phyloP scores from a whole-genome alignment of 2,797 vertebrate genomes.

The Potorous gilbertii region DNA sequence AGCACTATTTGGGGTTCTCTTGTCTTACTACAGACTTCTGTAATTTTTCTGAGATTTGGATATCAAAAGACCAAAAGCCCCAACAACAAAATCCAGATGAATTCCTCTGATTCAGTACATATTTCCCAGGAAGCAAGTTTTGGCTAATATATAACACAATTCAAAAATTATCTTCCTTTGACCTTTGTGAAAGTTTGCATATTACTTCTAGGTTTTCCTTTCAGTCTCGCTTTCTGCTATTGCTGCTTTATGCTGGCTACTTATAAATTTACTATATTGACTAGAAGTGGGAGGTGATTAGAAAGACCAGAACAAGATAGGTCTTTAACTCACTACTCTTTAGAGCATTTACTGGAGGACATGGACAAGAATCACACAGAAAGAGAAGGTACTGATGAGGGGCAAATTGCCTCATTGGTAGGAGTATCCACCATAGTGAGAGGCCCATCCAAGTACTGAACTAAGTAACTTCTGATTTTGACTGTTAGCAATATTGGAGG shows the following conservation, averaged over 20 bases:
- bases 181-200: background rate
- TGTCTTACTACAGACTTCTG: background rate
- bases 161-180: background rate
- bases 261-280: background rate
- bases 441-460: background rate
- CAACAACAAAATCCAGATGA: background rate
- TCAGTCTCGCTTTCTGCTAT: background rate
- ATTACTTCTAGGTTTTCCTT: background rate
- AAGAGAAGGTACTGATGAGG: background rate
- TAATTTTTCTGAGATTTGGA: background rate
- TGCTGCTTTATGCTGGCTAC: background rate
- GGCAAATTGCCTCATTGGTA: background rate
- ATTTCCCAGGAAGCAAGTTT: background rate
- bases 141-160: background rate
- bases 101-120: background rate
- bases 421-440: background rate
- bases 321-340: background rate
- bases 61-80: background rate
- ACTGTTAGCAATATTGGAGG: background rate
- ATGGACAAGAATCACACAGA: background rate
- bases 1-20: background rate
- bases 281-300: background rate
- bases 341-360: background rate
- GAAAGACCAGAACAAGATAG: background rate
- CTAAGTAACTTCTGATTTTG: background rate